Conservation (phyloP, 92 coral and sea anemone genomes). For the Pocillopora meandrina region DNA sequence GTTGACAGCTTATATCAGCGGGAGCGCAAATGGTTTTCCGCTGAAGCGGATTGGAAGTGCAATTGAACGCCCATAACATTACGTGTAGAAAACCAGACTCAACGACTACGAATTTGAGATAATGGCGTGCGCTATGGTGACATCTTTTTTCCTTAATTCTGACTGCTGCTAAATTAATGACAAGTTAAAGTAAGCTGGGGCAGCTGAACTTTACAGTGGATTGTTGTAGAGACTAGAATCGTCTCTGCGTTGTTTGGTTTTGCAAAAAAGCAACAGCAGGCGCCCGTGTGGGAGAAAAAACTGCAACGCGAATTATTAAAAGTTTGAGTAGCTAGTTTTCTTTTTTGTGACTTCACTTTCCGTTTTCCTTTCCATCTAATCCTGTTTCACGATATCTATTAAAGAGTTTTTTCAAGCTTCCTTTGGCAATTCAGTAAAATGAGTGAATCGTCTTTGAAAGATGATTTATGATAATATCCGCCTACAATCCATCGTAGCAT, state of each 20-base stretch:
- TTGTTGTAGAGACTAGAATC: not conserved
- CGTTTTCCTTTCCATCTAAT: not conserved
- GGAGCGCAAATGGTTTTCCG: not conserved
- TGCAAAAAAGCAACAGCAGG: not conserved
- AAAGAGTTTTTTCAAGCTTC: no score
- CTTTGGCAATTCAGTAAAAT: no score
- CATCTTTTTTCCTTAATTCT: constrained; percentile 20
- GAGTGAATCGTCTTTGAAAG: no score
- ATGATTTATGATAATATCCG: no score
- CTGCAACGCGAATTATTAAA: no score
- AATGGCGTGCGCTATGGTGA: constrained; percentile 14
- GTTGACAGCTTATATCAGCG: constrained; percentile 64
- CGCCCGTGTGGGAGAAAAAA: not conserved
- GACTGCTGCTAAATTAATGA: constrained; percentile 23
- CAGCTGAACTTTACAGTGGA: constrained; percentile 14
- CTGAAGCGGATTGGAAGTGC: not conserved
- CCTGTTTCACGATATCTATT: not conserved
- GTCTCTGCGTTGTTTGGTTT: not conserved
- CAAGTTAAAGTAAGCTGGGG: constrained; percentile 7
- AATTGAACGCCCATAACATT: not conserved
- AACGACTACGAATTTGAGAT: constrained; percentile 31
- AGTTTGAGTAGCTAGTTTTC: not conserved
- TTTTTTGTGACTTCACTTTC: not conserved
- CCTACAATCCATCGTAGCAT: no score
- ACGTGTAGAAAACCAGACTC: not conserved